Percentiles rank a stretch among this genome's conserved stretches.
phyloP scores from a whole-genome alignment of 2,888 invertebrate genomes.

The Hofmannophila pseudospretella region DNA sequence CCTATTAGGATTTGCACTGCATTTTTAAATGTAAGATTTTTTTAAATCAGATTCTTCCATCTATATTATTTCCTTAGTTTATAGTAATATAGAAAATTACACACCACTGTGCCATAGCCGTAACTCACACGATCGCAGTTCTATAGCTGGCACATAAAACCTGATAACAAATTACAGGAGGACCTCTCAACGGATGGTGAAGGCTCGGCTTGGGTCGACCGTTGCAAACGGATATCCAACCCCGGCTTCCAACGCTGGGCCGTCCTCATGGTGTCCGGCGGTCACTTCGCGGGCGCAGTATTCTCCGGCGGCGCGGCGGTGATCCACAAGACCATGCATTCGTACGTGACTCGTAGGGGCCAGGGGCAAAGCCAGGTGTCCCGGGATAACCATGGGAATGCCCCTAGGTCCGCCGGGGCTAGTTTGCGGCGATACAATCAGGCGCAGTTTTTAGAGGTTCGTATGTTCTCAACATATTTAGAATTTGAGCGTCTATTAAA shows the following conservation, averaged over 20 bases:
- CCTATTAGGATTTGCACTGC: too few species aligned
- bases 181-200: slow-evolving; percentile 65
- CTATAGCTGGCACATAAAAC: too few species aligned
- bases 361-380: slow-evolving; percentile 87
- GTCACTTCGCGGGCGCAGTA: slow-evolving; percentile 71
- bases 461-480: too few species aligned
- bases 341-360: slow-evolving; percentile 89
- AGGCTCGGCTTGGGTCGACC: slow-evolving; percentile 57
- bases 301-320: slow-evolving; percentile 63
- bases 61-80: too few species aligned
- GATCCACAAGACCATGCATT: slow-evolving; percentile 90
- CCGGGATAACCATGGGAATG: slow-evolving; percentile 79
- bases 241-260: slow-evolving; percentile 80
- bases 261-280: slow-evolving; percentile 90
- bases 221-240: slow-evolving; percentile 45
- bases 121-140: too few species aligned
- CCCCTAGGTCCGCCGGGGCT: slow-evolving; percentile 89
- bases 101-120: too few species aligned
- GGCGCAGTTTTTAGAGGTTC: slow-evolving; percentile 83
- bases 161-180: too few species aligned
- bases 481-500: too few species aligned
- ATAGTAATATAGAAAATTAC: too few species aligned
- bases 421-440: slow-evolving; percentile 89
- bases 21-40: too few species aligned
- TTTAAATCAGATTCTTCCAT: too few species aligned